Percentiles rank a stretch among this genome's conserved stretches.
phyloP scores from a whole-genome alignment of 2,113 vertebrate species.

The Sinosuthora webbiana region DNA sequence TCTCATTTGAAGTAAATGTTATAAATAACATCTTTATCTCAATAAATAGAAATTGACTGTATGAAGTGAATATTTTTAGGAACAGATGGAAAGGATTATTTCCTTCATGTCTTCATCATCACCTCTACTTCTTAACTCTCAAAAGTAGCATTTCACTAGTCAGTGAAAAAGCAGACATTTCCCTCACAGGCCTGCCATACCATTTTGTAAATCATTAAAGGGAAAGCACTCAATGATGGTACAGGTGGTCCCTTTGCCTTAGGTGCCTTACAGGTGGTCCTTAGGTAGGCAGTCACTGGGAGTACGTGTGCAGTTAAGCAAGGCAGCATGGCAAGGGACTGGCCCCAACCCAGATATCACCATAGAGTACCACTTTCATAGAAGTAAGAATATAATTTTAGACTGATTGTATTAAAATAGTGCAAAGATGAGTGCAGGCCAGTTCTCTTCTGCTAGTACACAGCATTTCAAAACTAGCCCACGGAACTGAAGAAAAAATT shows the following conservation, averaged over 20 bases:
- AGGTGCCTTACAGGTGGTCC: neutral
- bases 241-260: neutral
- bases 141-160: neutral
- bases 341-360: neutral
- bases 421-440: neutral
- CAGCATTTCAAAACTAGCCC: neutral
- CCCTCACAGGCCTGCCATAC: neutral
- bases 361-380: accelerated
- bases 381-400: neutral
- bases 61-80: neutral
- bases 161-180: neutral
- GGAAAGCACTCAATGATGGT: neutral
- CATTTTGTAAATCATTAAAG: neutral
- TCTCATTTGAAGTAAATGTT: neutral
- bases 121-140: neutral
- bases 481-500: neutral
- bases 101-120: neutral
- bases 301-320: neutral
- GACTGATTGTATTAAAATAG: neutral
- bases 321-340: neutral
- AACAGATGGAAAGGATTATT: neutral
- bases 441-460: neutral
- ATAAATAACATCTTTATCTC: neutral
- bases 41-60: neutral
- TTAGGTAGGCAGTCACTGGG: neutral